Conservation (phyloP, 2,888 invertebrate genomes). For the Cosmia trapezina region DNA sequence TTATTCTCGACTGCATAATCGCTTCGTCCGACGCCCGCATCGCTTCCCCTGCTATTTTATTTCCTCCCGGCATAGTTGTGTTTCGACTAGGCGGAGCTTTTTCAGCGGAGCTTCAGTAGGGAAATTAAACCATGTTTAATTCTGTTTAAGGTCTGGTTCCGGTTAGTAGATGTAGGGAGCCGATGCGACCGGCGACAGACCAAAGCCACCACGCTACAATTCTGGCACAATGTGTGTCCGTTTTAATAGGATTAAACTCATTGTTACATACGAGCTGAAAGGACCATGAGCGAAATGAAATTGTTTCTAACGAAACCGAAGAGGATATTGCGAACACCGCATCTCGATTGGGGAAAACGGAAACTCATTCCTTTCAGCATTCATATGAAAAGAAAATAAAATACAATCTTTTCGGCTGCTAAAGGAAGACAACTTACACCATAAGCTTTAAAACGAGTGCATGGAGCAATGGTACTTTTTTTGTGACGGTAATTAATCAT, state of each 20-base stretch:
- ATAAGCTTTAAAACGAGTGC: constrained; percentile 5
- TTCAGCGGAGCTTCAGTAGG: constrained; percentile 80
- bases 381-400: constrained; percentile 58
- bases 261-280: constrained; percentile 87
- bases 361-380: constrained; percentile 54
- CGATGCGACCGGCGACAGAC: constrained; percentile 88
- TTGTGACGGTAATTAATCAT: neutral
- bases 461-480: neutral
- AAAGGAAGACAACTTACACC: constrained; percentile 9
- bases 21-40: constrained; percentile 90
- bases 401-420: constrained; percentile 26
- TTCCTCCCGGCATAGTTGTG: constrained; percentile 88
- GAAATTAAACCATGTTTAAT: constrained; percentile 90
- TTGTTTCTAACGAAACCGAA: constrained; percentile 82
- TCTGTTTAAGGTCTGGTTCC: constrained; percentile 89
- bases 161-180: constrained; percentile 82
- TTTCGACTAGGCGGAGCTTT: constrained; percentile 88
- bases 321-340: constrained; percentile 69
- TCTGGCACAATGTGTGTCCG: constrained; percentile 88
- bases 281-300: constrained; percentile 84
- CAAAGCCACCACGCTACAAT: constrained; percentile 88
- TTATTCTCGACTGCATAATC: constrained; percentile 91
- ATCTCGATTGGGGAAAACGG: constrained; percentile 63
- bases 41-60: constrained; percentile 90
- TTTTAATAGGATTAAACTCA: constrained; percentile 90